phyloP scores from a whole-genome alignment of 2,797 vertebrate species.

The Carduelis carduelis region DNA sequence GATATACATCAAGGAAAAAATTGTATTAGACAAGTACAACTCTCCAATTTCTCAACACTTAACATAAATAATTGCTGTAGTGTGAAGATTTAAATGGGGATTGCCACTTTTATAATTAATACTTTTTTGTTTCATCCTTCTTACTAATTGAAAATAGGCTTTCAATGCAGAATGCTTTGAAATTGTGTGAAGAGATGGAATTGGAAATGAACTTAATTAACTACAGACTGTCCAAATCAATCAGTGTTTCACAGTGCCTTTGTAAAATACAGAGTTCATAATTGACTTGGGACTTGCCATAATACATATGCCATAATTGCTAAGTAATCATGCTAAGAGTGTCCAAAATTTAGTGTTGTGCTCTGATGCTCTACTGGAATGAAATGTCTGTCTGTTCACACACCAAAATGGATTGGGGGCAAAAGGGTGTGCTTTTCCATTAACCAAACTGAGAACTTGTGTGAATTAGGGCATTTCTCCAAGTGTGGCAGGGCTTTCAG shows the following conservation, averaged over 20 bases:
- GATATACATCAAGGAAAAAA: slow-evolving; percentile 55
- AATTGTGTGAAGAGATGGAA: slow-evolving; percentile 74
- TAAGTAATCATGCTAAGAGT: slow-evolving; percentile 57
- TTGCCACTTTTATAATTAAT: slow-evolving; percentile 79
- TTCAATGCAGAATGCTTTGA: slow-evolving; percentile 76
- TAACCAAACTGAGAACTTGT: slow-evolving; percentile 32
- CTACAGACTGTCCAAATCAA: slow-evolving; percentile 80
- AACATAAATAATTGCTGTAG: slow-evolving; percentile 74
- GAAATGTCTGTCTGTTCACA: not conserved
- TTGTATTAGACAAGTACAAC: slow-evolving; percentile 72
- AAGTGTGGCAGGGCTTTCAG: slow-evolving; percentile 14
- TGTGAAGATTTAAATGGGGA: slow-evolving; percentile 74
- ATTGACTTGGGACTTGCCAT: slow-evolving; percentile 69
- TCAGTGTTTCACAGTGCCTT: slow-evolving; percentile 70
- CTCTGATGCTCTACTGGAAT: slow-evolving; percentile 8
- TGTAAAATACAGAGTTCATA: slow-evolving; percentile 71
- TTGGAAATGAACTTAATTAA: slow-evolving; percentile 82
- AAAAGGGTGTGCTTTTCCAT: slow-evolving; percentile 50
- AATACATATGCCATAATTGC: slow-evolving; percentile 66
- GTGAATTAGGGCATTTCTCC: slow-evolving; percentile 28
- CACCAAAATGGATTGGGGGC: slow-evolving; percentile 6
- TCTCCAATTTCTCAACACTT: slow-evolving; percentile 72
- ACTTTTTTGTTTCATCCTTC: slow-evolving; percentile 78
- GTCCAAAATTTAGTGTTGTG: slow-evolving; percentile 47
- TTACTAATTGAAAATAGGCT: slow-evolving; percentile 79